Evolutionary conservation across 2,888 invertebrate genomes (phyloP).

Genomic region (Philopedon plagiatum): DNA sequence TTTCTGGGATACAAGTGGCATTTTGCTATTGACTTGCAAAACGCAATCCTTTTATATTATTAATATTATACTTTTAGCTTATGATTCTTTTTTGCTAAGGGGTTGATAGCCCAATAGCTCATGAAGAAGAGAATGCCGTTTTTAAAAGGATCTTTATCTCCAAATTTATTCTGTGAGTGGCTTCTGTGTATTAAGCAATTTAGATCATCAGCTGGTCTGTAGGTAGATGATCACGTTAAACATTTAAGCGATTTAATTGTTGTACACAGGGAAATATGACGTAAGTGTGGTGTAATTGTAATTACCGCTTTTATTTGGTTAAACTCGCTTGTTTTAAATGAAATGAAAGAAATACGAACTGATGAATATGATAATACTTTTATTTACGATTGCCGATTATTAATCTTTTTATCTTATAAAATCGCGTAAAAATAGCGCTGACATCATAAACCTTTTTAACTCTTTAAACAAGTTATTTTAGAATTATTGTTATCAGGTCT

Average conservation of each 20-base stretch:
- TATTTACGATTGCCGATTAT: background rate
- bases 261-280: background rate
- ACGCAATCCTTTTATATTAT: too few species aligned
- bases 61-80: too few species aligned
- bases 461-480: background rate
- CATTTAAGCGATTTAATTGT: background rate
- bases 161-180: too few species aligned
- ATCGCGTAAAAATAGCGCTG: background rate
- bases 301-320: background rate
- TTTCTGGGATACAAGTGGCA: too few species aligned
- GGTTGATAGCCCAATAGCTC: too few species aligned
- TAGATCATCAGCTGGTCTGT: background rate
- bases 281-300: background rate
- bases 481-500: background rate
- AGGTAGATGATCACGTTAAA: background rate
- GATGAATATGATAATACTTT: slow-evolving; percentile 2
- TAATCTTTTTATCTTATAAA: background rate
- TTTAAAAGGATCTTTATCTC: too few species aligned
- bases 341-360: background rate
- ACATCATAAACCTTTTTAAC: background rate
- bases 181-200: too few species aligned
- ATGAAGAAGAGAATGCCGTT: too few species aligned
- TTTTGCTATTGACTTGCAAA: too few species aligned
- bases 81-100: too few species aligned
- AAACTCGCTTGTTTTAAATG: background rate